A percentile compares a stretch with the other conserved stretches of the same genome.
phyloP scores from a whole-genome alignment of 2,113 vertebrate genomes.

The Cavia porcellus region DNA sequence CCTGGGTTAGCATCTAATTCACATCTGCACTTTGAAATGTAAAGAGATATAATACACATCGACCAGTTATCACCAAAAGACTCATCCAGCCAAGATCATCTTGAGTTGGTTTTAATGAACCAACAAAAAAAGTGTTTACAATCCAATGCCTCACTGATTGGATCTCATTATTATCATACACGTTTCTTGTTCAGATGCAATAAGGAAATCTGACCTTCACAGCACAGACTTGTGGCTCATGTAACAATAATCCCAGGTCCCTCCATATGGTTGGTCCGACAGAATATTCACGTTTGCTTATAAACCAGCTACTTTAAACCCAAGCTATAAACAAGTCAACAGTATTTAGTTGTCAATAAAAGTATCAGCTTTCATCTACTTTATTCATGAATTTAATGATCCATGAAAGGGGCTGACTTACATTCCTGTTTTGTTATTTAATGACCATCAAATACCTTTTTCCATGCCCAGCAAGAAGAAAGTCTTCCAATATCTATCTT shows the following conservation, averaged over 20 bases:
- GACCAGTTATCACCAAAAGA: slow-evolving; percentile 37
- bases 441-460: slow-evolving; percentile 32
- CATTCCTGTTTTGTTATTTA: slow-evolving; percentile 63
- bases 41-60: background rate
- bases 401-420: slow-evolving; percentile 67
- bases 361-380: background rate
- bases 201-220: slow-evolving; percentile 53
- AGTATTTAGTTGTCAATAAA: slow-evolving; percentile 27
- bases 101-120: background rate
- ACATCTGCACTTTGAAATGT: slow-evolving; percentile 34
- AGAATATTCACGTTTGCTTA: background rate
- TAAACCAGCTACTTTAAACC: slow-evolving; percentile 34
- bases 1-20: background rate
- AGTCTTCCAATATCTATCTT: background rate
- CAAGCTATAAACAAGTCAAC: slow-evolving; percentile 56
- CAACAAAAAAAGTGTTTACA: background rate
- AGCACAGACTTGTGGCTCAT: background rate
- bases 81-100: slow-evolving; percentile 47
- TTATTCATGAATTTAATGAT: slow-evolving; percentile 57
- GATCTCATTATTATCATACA: slow-evolving; percentile 37
- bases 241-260: slow-evolving; percentile 16
- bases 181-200: background rate
- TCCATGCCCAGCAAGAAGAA: background rate
- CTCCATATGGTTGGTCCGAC: background rate
- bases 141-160: background rate